Evolutionary conservation across 2,888 invertebrate species (phyloP), one percentile per base, ranked within the genome.

Genomic region (Rhagonycha fulva): DNA sequence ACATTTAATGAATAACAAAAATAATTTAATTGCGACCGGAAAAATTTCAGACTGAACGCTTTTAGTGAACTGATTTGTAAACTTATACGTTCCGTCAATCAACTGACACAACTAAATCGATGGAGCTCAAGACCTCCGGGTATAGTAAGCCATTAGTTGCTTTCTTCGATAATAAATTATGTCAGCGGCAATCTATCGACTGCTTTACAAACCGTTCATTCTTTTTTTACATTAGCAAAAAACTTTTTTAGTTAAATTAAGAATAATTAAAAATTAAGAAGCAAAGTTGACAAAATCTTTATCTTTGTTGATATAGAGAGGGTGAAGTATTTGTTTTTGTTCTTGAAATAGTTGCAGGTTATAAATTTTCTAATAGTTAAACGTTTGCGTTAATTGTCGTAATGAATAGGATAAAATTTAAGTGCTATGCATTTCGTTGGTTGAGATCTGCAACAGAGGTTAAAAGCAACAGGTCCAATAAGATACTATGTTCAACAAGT

Each of bases 121-220:
- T 75, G 28, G 61, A 75, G 75, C 75, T 74, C 71, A 67, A 68
- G 67, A 71, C 71, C 75, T 75, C 70, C 75, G 71, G 75, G 70
- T 75, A 67, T 66, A 74, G 71, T 71, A 14, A 71, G 32, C 75
- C 67, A 68, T 75, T 71, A 70, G 71, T 71, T 75, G 62, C 71
- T 24, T 68, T 71, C 71, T 66, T 68, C 70, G 9, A n/a, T 67
- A 68, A 75, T 75, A 75, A 75, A 71, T 75, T 71, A 75, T 67
- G 75, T 75, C 75, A 68, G 70, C 67, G 61, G 14, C 30, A 62
- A 68, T 75, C 68, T 62, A 47, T 47, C n/a, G 32, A 32, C 30
- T 47, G 14, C 47, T 69, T 67, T 32, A 47, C 47, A 47, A 47
- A 14, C 69, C 23, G 23, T 69, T 9, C 14, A 19, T 69, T 69